phyloP scores from a whole-genome alignment of 2,888 invertebrate species.

The Polydrusus tereticollis region DNA sequence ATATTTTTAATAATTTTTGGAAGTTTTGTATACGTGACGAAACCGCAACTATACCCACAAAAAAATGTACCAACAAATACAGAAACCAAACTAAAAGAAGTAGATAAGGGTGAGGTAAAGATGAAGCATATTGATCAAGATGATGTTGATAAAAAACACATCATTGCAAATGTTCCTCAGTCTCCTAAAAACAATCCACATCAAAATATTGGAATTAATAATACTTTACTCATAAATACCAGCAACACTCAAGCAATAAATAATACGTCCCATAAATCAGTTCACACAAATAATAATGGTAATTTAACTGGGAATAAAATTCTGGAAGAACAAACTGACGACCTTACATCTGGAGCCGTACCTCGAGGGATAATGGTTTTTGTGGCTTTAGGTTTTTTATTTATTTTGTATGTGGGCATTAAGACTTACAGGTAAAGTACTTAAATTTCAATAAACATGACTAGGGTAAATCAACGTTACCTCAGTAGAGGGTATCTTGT shows the following conservation, averaged over 20 bases:
- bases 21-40: not conserved
- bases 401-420: constrained; percentile 56
- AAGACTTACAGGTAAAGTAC: constrained; percentile 57
- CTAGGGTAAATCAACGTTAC: too few species aligned
- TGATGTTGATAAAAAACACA: not conserved
- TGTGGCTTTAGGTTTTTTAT: constrained; percentile 54
- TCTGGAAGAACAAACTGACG: constrained; percentile 17
- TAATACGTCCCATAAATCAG: not conserved
- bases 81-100: not conserved
- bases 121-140: not conserved
- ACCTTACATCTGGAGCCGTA: constrained; percentile 55
- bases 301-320: not conserved
- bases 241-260: not conserved
- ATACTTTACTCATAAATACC: not conserved
- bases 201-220: not conserved
- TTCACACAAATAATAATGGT: not conserved
- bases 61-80: not conserved
- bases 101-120: not conserved
- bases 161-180: not conserved
- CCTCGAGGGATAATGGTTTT: constrained; percentile 56
- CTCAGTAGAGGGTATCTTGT: too few species aligned
- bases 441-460: too few species aligned
- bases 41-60: not conserved
- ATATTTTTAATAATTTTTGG: not conserved
- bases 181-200: not conserved